phyloP scores from a whole-genome alignment of 2,888 invertebrate species.

The Entomobrya multifasciata region DNA sequence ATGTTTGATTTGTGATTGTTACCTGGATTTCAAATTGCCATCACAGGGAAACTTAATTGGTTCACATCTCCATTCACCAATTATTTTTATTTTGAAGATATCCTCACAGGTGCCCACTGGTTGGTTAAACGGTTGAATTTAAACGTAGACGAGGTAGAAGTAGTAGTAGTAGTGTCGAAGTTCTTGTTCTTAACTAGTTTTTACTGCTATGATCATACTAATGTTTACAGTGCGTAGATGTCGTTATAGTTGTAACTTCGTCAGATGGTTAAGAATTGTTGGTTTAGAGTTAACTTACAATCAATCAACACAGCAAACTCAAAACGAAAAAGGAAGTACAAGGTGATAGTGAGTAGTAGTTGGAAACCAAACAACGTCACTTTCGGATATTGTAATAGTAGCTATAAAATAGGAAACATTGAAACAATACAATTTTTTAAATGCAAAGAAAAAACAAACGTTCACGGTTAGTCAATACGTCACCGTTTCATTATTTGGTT shows the following conservation, averaged over 20 bases:
- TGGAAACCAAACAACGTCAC: constrained; percentile 28
- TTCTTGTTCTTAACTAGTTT: neutral
- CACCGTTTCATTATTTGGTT: too few species aligned
- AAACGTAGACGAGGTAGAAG: neutral
- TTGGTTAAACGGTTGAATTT: constrained; percentile 21
- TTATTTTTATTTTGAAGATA: neutral
- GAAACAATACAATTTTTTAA: constrained; percentile 2
- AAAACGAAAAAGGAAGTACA: constrained; percentile 27
- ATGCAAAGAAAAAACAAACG: neutral
- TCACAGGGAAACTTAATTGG: neutral
- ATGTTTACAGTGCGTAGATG: too few species aligned
- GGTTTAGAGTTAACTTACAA: neutral
- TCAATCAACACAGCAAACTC: constrained; percentile 30
- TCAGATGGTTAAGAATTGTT: too few species aligned
- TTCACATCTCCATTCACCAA: constrained; percentile 26
- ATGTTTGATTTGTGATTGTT: constrained; percentile 16
- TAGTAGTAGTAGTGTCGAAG: constrained; percentile 10
- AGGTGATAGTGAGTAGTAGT: neutral
- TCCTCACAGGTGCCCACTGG: constrained; percentile 20
- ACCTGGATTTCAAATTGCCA: constrained; percentile 37
- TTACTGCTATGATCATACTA: constrained; percentile 11
- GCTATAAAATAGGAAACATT: constrained; percentile 7
- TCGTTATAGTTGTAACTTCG: too few species aligned
- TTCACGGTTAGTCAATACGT: too few species aligned
- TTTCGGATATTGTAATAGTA: constrained; percentile 11